A percentile compares a stretch with the other conserved stretches of the same genome.
Evolutionary conservation across 2,888 invertebrate genomes (phyloP).

Genomic region (Dolichomitus sp.): DNA sequence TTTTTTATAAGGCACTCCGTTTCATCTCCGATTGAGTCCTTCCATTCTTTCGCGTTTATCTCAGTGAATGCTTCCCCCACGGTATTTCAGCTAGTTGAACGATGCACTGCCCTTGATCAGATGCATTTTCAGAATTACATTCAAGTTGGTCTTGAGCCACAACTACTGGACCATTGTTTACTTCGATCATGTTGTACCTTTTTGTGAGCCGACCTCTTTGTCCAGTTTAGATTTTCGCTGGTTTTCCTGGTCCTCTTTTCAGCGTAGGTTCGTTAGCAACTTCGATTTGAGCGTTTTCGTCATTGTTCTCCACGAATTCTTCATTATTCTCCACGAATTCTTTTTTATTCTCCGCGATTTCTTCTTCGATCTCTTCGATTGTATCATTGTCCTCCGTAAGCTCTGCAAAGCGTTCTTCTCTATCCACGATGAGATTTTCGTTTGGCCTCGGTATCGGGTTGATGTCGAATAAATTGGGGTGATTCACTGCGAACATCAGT

Average conservation of each 20-base stretch:
- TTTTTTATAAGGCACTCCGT: constrained; percentile 60
- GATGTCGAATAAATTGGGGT: no score
- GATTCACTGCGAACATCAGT: no score
- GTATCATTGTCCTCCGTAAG: no score
- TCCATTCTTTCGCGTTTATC: constrained; percentile 61
- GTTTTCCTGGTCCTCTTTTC: constrained; percentile 58
- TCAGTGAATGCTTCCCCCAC: constrained; percentile 45
- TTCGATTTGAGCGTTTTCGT: background rate
- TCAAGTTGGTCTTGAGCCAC: background rate
- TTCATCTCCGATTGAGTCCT: constrained; percentile 50
- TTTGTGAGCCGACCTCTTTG: constrained; percentile 56
- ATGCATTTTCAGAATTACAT: no score
- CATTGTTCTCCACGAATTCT: no score
- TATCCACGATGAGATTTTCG: no score
- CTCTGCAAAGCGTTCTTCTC: no score
- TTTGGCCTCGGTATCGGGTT: no score
- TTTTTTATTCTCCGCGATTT: no score
- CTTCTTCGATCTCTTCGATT: no score
- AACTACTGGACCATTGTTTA: background rate
- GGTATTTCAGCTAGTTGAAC: constrained; percentile 38
- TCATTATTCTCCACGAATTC: no score
- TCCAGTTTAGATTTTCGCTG: constrained; percentile 39
- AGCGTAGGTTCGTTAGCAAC: background rate
- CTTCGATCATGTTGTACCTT: constrained; percentile 39
- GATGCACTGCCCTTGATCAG: background rate